These are phyloP conservation scores for Pongo abelii DNA, from an alignment of 2,113 vertebrate genomes.

Conservation along the genomic window DNA sequence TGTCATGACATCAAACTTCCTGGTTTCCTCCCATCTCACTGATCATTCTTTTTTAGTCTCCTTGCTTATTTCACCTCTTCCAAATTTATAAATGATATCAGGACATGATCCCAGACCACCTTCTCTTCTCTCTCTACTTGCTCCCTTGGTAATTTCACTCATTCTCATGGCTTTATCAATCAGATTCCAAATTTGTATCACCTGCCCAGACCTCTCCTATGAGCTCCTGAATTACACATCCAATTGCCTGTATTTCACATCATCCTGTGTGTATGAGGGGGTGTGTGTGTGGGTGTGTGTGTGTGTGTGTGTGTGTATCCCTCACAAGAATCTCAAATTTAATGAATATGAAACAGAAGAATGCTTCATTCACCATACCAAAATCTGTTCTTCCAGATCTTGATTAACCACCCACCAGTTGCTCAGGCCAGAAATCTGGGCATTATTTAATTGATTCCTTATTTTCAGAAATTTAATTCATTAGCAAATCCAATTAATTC, in stretches of 20 bases:
- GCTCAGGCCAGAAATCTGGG: background rate
- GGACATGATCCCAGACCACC: background rate
- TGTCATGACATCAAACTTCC: background rate
- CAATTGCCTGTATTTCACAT: background rate
- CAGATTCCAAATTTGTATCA: background rate
- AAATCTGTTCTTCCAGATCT: background rate
- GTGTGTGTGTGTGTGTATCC: background rate
- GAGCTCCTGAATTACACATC: background rate
- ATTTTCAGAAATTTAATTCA: conserved; percentile 24
- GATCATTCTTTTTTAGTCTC: background rate
- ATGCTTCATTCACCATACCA: background rate
- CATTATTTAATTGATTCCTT: background rate
- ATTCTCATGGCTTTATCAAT: background rate
- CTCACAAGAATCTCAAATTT: background rate
- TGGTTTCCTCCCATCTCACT: background rate
- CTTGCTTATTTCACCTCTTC: conserved; percentile 19
- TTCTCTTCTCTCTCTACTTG: background rate
- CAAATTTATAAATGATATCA: conserved; percentile 9
- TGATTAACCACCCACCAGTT: background rate
- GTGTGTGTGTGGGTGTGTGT: too few species aligned
- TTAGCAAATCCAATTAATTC: conserved; percentile 9
- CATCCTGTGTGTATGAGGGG: background rate
- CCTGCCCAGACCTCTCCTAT: background rate
- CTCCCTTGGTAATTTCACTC: background rate
- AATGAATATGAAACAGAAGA: background rate